Conservation (phyloP, 2,797 vertebrate species). For the Phalanger gymnotis region DNA sequence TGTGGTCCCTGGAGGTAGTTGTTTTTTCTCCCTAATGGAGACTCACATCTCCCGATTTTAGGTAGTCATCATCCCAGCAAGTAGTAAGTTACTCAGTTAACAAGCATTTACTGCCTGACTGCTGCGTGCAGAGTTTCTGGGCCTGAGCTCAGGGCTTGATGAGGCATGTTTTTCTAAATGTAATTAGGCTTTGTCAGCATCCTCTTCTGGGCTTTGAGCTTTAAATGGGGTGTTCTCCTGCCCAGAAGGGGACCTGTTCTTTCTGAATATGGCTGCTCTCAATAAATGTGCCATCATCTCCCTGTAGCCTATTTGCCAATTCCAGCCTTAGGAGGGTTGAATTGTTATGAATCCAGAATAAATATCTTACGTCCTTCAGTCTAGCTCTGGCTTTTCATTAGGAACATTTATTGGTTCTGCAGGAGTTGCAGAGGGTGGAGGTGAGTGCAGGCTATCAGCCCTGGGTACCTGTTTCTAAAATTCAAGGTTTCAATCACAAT, state of each 20-base stretch:
- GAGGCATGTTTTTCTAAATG: background rate
- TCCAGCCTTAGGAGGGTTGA: background rate
- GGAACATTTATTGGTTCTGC: background rate
- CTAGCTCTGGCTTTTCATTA: background rate
- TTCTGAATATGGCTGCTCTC: background rate
- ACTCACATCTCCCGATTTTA: background rate
- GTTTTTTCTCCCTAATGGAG: background rate
- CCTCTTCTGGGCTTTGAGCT: background rate
- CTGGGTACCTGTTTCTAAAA: background rate
- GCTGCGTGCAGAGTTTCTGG: background rate
- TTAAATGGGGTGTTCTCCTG: background rate
- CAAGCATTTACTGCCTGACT: accelerated
- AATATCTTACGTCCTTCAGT: background rate
- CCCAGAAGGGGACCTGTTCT: background rate
- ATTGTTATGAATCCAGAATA: background rate
- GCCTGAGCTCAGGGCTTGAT: background rate
- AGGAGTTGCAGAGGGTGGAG: background rate
- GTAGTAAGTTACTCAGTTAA: background rate
- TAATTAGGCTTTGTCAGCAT: background rate
- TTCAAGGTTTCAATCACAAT: background rate
- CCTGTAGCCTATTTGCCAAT: background rate
- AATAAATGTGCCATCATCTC: background rate
- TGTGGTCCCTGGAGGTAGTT: background rate
- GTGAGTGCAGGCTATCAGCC: background rate
- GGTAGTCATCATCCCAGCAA: background rate